These are phyloP conservation scores for Mormyrops attenuatus DNA, from an alignment of 2,797 vertebrate genomes.

Conservation along the genomic window DNA sequence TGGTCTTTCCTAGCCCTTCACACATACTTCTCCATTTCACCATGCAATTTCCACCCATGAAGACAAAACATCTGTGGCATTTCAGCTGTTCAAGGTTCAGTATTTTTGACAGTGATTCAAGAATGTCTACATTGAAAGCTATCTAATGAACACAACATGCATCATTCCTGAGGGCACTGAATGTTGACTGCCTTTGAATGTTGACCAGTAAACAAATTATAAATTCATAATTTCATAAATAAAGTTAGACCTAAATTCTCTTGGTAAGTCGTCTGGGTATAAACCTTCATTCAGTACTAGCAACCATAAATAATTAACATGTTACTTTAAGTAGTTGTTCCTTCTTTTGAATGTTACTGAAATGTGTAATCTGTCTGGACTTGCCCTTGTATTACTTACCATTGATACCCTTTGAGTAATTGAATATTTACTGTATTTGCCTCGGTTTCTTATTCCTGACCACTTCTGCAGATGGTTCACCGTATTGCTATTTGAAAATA, in stretches of 20 bases:
- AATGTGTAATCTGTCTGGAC: background rate
- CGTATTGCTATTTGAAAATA: background rate
- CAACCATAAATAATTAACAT: background rate
- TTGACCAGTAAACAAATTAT: background rate
- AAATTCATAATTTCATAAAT: background rate
- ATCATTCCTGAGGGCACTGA: background rate
- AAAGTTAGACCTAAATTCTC: constrained; percentile 3
- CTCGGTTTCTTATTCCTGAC: background rate
- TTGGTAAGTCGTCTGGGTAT: background rate
- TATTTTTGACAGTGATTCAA: background rate
- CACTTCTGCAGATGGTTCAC: background rate
- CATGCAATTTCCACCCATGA: background rate
- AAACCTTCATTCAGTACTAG: background rate
- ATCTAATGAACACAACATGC: background rate
- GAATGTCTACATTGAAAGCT: background rate
- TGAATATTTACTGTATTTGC: background rate
- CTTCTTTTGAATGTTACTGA: background rate
- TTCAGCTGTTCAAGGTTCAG: background rate
- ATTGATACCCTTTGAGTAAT: background rate
- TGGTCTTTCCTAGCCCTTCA: background rate
- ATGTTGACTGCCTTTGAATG: background rate
- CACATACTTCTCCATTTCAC: background rate
- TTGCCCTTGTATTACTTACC: background rate
- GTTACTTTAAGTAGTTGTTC: background rate
- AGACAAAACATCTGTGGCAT: background rate